A percentile compares a stretch with the other conserved stretches of the same genome.
phyloP scores from a whole-genome alignment of 1,140 invertebrate genomes.

The Drosophila sulfurigaster region DNA sequence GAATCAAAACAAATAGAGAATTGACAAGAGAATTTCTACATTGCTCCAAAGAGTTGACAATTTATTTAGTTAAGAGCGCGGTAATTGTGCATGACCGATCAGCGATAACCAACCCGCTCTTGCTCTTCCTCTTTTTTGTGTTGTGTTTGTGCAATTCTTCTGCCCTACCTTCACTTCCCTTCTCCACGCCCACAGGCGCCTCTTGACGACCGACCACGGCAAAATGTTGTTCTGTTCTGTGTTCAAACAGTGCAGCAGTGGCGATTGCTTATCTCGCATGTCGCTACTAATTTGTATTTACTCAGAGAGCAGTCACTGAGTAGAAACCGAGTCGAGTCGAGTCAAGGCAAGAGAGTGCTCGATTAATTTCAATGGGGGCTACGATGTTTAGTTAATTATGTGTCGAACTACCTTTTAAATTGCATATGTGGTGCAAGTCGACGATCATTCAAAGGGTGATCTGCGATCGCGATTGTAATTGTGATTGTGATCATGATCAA shows the following conservation, averaged over 20 bases:
- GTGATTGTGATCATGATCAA: neutral
- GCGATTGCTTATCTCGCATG: conserved; percentile 75
- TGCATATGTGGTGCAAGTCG: neutral
- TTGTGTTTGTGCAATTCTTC: conserved; percentile 8
- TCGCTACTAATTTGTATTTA: conserved; percentile 71
- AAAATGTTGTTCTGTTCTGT: conserved; percentile 55
- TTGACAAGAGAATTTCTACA: neutral
- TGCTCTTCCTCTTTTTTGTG: conserved; percentile 7
- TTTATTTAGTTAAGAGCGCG: conserved; percentile 33
- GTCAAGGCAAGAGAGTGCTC: neutral
- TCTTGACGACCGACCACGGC: conserved; percentile 18
- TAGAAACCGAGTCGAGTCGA: conserved; percentile 10
- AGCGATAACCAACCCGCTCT: conserved; percentile 47
- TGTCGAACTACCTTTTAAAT: conserved; percentile 26
- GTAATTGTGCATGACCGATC: conserved; percentile 68
- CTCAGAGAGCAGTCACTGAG: conserved; percentile 25
- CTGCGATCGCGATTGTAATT: conserved; percentile 5
- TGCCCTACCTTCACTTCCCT: neutral
- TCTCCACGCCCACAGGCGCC: neutral
- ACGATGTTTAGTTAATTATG: conserved; percentile 63
- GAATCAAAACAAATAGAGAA: conserved; percentile 26
- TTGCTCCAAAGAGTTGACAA: conserved; percentile 35
- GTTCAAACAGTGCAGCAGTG: conserved; percentile 46
- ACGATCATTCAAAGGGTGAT: conserved; percentile 7
- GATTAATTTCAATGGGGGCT: conserved; percentile 2